These are phyloP conservation scores for Diploscapter pachys DNA, from an alignment of 1,140 invertebrate species.

Conservation along the genomic window DNA sequence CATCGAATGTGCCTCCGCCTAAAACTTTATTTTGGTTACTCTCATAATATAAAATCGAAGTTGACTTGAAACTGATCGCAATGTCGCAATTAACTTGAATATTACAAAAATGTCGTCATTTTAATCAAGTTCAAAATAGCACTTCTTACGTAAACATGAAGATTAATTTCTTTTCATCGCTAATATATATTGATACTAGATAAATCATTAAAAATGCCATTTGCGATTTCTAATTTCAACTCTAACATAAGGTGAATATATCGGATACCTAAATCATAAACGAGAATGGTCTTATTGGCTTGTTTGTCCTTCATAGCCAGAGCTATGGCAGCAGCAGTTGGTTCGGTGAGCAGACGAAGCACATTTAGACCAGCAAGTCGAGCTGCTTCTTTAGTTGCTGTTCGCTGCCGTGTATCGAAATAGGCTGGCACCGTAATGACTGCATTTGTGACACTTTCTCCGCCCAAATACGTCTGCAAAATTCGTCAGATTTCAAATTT, in stretches of 20 bases:
- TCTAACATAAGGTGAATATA: slow-evolving; percentile 94
- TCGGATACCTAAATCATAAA: slow-evolving; percentile 98
- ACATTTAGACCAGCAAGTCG: slow-evolving; percentile 82
- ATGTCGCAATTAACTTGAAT: background rate
- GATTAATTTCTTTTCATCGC: background rate
- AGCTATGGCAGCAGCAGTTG: slow-evolving; percentile 97
- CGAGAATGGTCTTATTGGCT: slow-evolving; percentile 86
- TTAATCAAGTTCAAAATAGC: too few species aligned
- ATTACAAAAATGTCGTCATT: too few species aligned
- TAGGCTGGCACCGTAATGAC: slow-evolving; percentile 63
- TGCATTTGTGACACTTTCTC: slow-evolving; percentile 38
- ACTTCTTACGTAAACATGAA: background rate
- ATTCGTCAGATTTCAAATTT: too few species aligned
- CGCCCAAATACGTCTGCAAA: too few species aligned
- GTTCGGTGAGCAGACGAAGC: slow-evolving; percentile 99
- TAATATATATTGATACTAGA: slow-evolving; percentile 2
- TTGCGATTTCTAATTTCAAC: slow-evolving; percentile 93
- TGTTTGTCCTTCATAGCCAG: slow-evolving; percentile 70
- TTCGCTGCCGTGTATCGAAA: slow-evolving; percentile 61
- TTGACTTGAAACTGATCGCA: background rate
- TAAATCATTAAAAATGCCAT: background rate
- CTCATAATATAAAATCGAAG: too few species aligned
- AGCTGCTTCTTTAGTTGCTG: slow-evolving; percentile 71
- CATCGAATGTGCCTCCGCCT: background rate
- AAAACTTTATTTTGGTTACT: background rate